phyloP scores from a whole-genome alignment of 2,888 invertebrate genomes.

The Andrena flavipes region DNA sequence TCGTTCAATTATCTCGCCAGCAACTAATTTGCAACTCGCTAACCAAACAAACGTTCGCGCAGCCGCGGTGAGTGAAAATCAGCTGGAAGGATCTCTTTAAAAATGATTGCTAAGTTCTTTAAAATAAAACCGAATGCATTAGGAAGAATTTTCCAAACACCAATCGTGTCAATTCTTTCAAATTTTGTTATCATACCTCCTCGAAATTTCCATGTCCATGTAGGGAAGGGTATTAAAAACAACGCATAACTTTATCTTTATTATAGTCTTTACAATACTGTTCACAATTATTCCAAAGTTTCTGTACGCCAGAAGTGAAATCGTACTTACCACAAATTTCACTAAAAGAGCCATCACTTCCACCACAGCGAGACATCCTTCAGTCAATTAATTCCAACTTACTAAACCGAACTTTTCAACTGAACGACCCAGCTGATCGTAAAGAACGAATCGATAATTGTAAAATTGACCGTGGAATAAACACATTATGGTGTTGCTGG shows the following conservation, averaged over 20 bases:
- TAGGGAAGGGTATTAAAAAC: neutral
- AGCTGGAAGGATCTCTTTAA: neutral
- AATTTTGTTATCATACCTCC: neutral
- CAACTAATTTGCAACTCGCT: neutral
- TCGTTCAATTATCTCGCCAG: conserved; percentile 1
- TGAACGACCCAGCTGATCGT: no score
- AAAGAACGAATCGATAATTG: no score
- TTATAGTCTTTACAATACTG: neutral
- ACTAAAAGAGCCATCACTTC: no score
- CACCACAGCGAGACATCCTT: no score
- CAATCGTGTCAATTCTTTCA: neutral
- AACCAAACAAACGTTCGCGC: neutral
- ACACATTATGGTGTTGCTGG: no score
- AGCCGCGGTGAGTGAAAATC: conserved; percentile 10
- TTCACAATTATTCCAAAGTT: conserved; percentile 2
- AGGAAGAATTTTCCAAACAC: neutral
- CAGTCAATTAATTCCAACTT: no score
- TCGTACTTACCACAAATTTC: no score
- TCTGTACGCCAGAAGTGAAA: no score
- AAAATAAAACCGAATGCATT: no score
- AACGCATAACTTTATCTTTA: neutral
- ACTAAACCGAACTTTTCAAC: no score
- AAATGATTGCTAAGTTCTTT: neutral
- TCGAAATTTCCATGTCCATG: neutral
- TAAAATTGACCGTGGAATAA: no score